phyloP scores from a whole-genome alignment of 2,888 invertebrate genomes.

The Acronicta psi region DNA sequence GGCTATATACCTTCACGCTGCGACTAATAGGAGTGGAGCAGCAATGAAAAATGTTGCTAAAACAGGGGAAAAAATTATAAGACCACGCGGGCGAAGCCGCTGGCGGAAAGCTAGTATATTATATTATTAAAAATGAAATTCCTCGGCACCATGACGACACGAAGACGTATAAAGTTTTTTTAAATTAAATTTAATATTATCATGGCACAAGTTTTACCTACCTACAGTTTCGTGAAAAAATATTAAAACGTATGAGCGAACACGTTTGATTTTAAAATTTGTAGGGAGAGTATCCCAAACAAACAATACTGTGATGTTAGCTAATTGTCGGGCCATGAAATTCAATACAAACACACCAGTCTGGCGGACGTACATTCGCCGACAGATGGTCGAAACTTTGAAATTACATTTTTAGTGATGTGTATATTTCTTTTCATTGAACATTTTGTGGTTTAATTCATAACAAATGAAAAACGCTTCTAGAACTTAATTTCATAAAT shows the following conservation, averaged over 20 bases:
- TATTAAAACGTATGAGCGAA: conserved; percentile 31
- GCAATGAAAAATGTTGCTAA: no score
- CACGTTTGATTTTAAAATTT: conserved; percentile 38
- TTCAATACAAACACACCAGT: conserved; percentile 60
- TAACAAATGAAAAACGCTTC: no score
- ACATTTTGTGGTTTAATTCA: no score
- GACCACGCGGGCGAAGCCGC: no score
- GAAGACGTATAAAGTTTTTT: no score
- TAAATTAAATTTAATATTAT: not conserved
- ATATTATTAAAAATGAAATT: no score
- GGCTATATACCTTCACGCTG: no score
- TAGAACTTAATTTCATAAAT: no score
- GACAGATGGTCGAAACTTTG: conserved; percentile 28
- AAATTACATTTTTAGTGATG: conserved; percentile 18
- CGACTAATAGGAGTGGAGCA: no score
- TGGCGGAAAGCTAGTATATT: no score
- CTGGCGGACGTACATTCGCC: conserved; percentile 20
- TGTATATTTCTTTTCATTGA: conserved; percentile 6
- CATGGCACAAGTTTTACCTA: not conserved
- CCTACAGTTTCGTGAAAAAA: conserved; percentile 14
- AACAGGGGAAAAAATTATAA: no score
- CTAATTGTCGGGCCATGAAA: conserved; percentile 71
- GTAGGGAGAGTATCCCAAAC: conserved; percentile 47
- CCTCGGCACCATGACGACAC: no score
- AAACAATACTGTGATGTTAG: conserved; percentile 64